These are phyloP conservation scores for Laterallus jamaicensis DNA, from an alignment of 2,113 vertebrate genomes.

Conservation along the genomic window DNA sequence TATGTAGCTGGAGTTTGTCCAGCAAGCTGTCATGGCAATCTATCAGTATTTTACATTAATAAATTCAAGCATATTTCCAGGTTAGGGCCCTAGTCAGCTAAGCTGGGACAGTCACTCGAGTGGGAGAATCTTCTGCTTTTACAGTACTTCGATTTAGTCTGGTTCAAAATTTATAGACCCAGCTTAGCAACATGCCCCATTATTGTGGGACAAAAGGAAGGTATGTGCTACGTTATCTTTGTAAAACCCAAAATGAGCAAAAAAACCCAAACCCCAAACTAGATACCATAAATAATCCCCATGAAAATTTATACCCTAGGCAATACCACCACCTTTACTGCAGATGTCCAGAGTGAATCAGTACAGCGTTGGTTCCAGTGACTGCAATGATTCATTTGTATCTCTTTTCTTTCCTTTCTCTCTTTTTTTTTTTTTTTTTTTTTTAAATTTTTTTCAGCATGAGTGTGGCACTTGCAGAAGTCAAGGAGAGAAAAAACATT, in stretches of 20 bases:
- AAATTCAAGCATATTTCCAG: not conserved
- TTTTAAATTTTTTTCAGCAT: constrained; percentile 5
- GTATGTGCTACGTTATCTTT: not conserved
- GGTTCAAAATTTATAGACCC: not conserved
- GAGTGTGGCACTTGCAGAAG: constrained; percentile 36
- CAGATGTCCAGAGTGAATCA: not conserved
- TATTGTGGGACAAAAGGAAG: not conserved
- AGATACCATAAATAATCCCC: not conserved
- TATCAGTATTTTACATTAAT: not conserved
- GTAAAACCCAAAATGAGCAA: not conserved
- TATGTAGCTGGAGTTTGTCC: not conserved
- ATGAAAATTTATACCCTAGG: not conserved
- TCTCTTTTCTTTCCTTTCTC: constrained; percentile 7
- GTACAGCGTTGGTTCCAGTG: not conserved
- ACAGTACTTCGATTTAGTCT: not conserved
- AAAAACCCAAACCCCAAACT: not conserved
- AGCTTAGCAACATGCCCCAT: not conserved
- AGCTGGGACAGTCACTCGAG: not conserved
- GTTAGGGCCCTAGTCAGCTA: not conserved
- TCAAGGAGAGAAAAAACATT: constrained; percentile 7
- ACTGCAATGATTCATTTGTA: constrained; percentile 11
- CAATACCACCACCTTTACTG: not conserved
- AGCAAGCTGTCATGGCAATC: not conserved
- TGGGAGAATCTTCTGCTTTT: not conserved
- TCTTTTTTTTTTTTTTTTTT: not conserved